Base-by-base conservation (phyloP, 2,797 vertebrate species). In the Emydoidea blandingii region DNA sequence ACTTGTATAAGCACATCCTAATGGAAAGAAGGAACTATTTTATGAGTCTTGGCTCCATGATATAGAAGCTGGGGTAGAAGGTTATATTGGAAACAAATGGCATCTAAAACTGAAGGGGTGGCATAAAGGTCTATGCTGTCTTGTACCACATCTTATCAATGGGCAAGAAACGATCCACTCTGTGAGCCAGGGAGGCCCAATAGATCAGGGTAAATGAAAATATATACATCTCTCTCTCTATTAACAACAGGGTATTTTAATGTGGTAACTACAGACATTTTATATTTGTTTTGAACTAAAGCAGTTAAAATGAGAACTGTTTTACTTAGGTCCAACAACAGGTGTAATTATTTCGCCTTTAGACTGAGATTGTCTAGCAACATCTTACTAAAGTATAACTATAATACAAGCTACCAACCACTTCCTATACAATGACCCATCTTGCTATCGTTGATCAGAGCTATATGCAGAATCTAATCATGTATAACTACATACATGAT, bases 81-180 rank as follows among this genome's bases (percentile, higher is more conserved):
- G 79, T 76, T 47, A 25, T 79, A 57, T 0, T 3, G 14, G 90
- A 92, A 92, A 23, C 9, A 44, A 1, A 62, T 62, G 31, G 14
- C 59, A 62, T 5, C n/a, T 83, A 27, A 41, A 85, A 57, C 0
- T 1, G 72, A 41, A 34, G 25, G 27, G 44, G 6, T 27, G 44
- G 41, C 6, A 88, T 90, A 86, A 5, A 10, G 1, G 2, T 0
- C 41, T 50, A 3, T 25, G 4, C 74, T 82, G 15, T 27, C 68
- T 53, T 62, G 54, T 84, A 85, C 16, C 68, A 47, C 12, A 49
- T 44, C 4, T 31, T 83, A 23, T 3, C 53, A 41, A 2, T 80
- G 15, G 0, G 1, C 54, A 91, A 79, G 25, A n/a, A 8, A 41
- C 1, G 1, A 34, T 1, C 16, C 37, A 74, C 8, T 47, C 29